Evolutionary conservation across 2,888 invertebrate species (phyloP), one percentile per base, ranked within the genome.

Genomic region (Vesta saturnalis): DNA sequence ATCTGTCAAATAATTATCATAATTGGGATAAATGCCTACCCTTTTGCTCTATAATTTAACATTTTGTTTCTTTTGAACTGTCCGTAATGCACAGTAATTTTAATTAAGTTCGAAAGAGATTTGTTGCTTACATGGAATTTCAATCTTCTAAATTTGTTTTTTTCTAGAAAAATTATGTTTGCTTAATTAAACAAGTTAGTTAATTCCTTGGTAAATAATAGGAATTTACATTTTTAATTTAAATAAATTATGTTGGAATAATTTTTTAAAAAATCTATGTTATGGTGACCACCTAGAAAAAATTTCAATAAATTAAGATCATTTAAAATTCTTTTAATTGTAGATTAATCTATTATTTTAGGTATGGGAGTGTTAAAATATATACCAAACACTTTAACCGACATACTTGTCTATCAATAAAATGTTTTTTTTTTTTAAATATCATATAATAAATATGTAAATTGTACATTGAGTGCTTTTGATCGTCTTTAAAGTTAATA

Each of bases 1-100:
- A 69, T 69, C 68, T 69, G 68, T 69, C 68, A 69, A 64, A 64
- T 64, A 64, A 69, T 69, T 64, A 69, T 69, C 64, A 64, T 69
- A 69, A 69, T 69, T 64, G 68, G 60, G 35, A 69, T 60, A 69
- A 69, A 69, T 69, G 68, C 60, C 30, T 60, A 69, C 64, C 64
- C 64, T 64, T 39, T 68, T 61, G 64, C 68, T 57, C 64, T 69
- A 69, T 69, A 69, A 69, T 69, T 69, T 69, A 64, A 55, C 39
- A 30, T 69, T 68, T 64, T 69, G 56, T 64, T 69, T 61, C 59
- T 69, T 60, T 64, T 60, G 22, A 22, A 59, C 64, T 55, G 63
- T 55, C 68, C 19, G 68, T 68, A 68, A 68, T 68, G 64, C 60
- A 68, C 68, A 18, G 63, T 59, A 60, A 68, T 68, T 68, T 68